A percentile compares a stretch with the other conserved stretches of the same genome.
phyloP scores from a whole-genome alignment of 2,113 vertebrate genomes.

The Oostethus manadensis region DNA sequence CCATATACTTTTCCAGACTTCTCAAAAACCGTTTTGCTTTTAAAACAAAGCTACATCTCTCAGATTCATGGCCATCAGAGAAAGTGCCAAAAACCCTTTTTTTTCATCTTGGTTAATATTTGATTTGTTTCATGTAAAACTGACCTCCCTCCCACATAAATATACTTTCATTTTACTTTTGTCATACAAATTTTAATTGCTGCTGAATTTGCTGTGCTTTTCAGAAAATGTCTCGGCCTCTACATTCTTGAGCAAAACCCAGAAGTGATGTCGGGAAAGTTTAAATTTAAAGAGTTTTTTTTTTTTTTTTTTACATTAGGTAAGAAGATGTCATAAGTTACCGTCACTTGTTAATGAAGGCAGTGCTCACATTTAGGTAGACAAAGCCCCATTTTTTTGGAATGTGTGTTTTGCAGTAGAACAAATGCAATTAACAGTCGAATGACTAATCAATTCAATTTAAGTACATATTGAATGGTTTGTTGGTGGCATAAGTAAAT shows the following conservation, averaged over 20 bases:
- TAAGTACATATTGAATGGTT: constrained; percentile 52
- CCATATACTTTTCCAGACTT: no score
- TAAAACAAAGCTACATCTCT: no score
- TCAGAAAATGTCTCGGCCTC: background rate
- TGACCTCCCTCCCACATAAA: constrained; percentile 31
- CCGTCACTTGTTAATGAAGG: no score
- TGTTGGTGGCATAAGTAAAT: constrained; percentile 52
- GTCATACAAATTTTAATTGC: background rate
- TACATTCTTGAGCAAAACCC: background rate
- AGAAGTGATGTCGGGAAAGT: background rate
- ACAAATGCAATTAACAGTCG: constrained; percentile 17
- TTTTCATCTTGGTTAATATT: constrained; percentile 55
- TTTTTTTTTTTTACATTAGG: no score
- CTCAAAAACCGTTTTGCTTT: no score
- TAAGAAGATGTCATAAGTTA: no score
- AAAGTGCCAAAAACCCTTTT: constrained; percentile 55
- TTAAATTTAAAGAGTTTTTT: no score
- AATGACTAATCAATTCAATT: constrained; percentile 51
- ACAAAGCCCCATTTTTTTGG: constrained; percentile 24
- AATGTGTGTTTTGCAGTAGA: constrained; percentile 41
- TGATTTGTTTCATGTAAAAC: constrained; percentile 55
- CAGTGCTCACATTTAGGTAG: no score
- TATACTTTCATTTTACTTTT: constrained; percentile 12
- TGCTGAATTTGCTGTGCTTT: background rate
- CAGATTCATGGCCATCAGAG: constrained; percentile 49